phyloP scores from a whole-genome alignment of 2,113 vertebrate species.

The Butastur rufipennis region DNA sequence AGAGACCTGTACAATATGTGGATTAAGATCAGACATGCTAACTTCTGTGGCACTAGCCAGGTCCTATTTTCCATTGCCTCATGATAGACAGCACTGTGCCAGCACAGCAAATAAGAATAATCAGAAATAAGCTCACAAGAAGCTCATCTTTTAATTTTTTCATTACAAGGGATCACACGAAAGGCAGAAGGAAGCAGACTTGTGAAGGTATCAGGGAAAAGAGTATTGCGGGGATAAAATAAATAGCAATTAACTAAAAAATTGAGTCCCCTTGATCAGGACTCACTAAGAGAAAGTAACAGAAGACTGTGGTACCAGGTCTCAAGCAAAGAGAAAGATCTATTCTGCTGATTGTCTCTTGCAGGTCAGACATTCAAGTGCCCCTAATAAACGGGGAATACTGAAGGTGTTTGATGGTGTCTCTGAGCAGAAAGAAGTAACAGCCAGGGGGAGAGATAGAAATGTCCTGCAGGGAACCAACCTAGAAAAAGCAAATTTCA shows the following conservation, averaged over 20 bases:
- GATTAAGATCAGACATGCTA: not conserved
- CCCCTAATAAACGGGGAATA: not conserved
- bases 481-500: not conserved
- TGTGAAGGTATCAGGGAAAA: not conserved
- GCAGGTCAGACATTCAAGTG: not conserved
- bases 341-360: not conserved
- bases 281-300: slow-evolving; percentile 17
- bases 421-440: not conserved
- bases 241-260: slow-evolving; percentile 49
- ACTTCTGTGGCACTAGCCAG: not conserved
- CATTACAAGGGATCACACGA: slow-evolving; percentile 28
- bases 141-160: slow-evolving; percentile 41
- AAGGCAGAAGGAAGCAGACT: slow-evolving; percentile 29
- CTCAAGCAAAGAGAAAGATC: not conserved
- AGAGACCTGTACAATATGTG: not conserved
- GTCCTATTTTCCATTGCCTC: not conserved
- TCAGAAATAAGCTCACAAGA: slow-evolving; percentile 21
- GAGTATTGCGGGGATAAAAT: slow-evolving; percentile 3
- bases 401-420: not conserved
- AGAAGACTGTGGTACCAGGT: not conserved
- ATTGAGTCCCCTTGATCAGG: not conserved
- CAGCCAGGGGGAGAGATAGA: not conserved
- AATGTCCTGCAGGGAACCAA: not conserved
- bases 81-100: not conserved
- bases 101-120: slow-evolving; percentile 12